Conservation (phyloP, 2,888 invertebrate species). For the Lasioglossum vierecki region DNA sequence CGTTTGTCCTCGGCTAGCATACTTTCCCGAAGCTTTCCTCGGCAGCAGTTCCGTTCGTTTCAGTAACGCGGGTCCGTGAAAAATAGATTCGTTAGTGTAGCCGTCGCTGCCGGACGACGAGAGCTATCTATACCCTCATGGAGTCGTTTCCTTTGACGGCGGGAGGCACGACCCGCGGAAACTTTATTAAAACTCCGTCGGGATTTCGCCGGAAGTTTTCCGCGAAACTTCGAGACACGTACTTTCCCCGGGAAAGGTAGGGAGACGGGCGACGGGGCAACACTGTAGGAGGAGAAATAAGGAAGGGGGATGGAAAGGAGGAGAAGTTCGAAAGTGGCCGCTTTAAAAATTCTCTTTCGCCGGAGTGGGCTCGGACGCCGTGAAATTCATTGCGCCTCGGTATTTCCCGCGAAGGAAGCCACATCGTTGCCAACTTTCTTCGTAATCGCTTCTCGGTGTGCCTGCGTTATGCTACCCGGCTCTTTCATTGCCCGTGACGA, state of each 20-base stretch:
- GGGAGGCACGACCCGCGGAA: conserved; percentile 37
- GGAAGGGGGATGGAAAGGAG: background rate
- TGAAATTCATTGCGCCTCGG: conserved; percentile 44
- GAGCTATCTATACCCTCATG: conserved; percentile 19
- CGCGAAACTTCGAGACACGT: conserved; percentile 48
- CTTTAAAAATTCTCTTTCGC: conserved; percentile 56
- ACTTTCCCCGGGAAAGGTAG: conserved; percentile 3
- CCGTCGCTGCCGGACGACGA: conserved; percentile 9
- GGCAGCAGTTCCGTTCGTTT: background rate
- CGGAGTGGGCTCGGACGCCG: conserved; percentile 35
- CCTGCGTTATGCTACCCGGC: background rate
- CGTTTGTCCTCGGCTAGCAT: background rate
- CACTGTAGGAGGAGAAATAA: background rate
- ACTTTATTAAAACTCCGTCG: conserved; percentile 54
- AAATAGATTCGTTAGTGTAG: conserved; percentile 18
- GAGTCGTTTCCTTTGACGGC: conserved; percentile 25
- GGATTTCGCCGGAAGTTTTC: conserved; percentile 44
- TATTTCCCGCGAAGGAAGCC: conserved; percentile 12
- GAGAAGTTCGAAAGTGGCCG: conserved; percentile 48
- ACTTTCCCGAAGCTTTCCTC: background rate
- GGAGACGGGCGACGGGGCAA: background rate
- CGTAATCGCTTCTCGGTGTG: conserved; percentile 26
- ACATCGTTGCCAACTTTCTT: conserved; percentile 10
- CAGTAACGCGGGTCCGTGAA: background rate
- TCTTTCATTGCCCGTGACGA: background rate